Evolutionary conservation across 2,797 vertebrate genomes (phyloP), one percentile per base, ranked within the genome.

Genomic region (Acrossocheilus wenchowensis): DNA sequence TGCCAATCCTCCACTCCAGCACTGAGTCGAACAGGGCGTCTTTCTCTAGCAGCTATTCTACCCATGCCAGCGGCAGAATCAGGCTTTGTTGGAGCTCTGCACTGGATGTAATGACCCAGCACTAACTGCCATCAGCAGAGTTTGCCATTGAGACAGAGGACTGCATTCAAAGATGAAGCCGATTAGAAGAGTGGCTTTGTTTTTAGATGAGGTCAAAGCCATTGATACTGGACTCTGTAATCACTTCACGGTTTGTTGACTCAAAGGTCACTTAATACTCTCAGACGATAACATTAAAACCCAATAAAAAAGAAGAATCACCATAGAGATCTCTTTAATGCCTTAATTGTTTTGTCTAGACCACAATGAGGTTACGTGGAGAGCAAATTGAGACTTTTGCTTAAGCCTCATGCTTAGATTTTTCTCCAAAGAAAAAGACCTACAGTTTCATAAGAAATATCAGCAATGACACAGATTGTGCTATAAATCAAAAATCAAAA

Each of bases 271-370:
- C 41, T 11, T 79, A 79, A 85, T 60, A 23, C 48, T 54, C 64
- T 34, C 19, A 71, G 15, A 82, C 6, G 11, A 54, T 6, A 39
- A 36, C 48, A 54, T 50, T 82, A 92, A 91, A 90, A 90, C 92
- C 39, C 60, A 19, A 17, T 34, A 48, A 19, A 43, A 79, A 34
- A 9, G 12, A 19, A 41, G 36, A 68, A 52, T 36, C 30, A 19
- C 73, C 43, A 39, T 17, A 15, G 26, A 50, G 21, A 75, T 84
- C 14, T 6, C 14, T 19, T 79, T 62, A 79, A 43, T 43, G 57
- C 23, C 50, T n/a, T 57, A 41, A 62, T 30, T 62, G 54, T 43
- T 41, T 43, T 60, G 54, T 62, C 48, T 39, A 72, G 48, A 82
- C 19, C 54, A 10, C 54, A 74, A 74, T 75, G 12, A 74, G 21